Evolutionary conservation across 2,888 invertebrate genomes (phyloP), one percentile per base, ranked within the genome.

Genomic region (Caenorhabditis auriculariae): DNA sequence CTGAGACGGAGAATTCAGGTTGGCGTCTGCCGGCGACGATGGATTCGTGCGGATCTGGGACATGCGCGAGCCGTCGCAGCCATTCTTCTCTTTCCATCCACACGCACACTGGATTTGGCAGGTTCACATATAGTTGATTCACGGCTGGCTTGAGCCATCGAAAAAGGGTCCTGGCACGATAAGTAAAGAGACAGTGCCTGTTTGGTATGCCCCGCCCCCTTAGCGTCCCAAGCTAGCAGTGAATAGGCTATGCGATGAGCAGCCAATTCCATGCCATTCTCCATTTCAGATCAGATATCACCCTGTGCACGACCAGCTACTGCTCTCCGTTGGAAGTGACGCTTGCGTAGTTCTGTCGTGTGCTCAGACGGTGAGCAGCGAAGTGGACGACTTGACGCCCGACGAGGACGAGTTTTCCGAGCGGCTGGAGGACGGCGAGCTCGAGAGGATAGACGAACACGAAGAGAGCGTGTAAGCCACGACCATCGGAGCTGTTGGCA

Each of bases 31-130:
- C 68, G 96, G 96, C 0, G 96, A 98, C 83, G 96, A 98, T 83
- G 93, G 93, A 0, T 89, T 89, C 45, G 87, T 92, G 17, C 91
- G 92, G 82, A 91, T 98, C 74, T 98, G 96, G 96, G 96, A 98
- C 83, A 89, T 90, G 73, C 87, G 96, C 49, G 86, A 86, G 51
- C 87, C 89, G 64, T 28, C 50, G 15, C 28, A 57, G 24, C 89
- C 93, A 0, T 87, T 94, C 4, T 88, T 90, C 80, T 88, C 88
- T 2, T 70, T 85, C 21, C 77, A 82, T 28, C 83, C 85, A 57
- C 86, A 86, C 70, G 84, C 85, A 9, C 86, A 86, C 66, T 86
- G 86, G 85, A 59, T 61, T 17, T 66, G 66, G 59, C 67, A 68
- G 53, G 72, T 71, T 9, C 15, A n/a, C n/a, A n/a, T n/a, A n/a